These are phyloP conservation scores for Muraenolepis orangiensis DNA, from an alignment of 2,797 vertebrate genomes.

Conservation along the genomic window DNA sequence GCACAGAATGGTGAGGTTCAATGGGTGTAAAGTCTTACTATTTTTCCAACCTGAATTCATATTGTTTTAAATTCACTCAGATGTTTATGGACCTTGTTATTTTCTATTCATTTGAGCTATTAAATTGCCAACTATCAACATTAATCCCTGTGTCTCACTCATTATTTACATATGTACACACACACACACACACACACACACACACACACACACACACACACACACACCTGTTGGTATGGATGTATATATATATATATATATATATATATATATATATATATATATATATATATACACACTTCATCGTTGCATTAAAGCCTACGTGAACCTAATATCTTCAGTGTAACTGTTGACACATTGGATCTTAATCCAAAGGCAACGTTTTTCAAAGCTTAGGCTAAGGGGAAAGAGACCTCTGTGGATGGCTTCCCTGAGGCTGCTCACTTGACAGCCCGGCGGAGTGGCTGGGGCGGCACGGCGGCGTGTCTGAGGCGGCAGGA, in stretches of 20 bases:
- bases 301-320: too few species aligned
- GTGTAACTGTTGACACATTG: too few species aligned
- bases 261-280: too few species aligned
- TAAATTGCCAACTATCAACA: slow-evolving; percentile 75
- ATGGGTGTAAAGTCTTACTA: slow-evolving; percentile 40
- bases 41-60: slow-evolving; percentile 43
- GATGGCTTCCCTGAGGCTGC: neutral
- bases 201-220: neutral
- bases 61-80: slow-evolving; percentile 55
- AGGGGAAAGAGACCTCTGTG: neutral
- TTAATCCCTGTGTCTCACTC: slow-evolving; percentile 31
- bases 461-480: slow-evolving; percentile 15
- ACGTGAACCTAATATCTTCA: too few species aligned
- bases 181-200: slow-evolving; percentile 10
- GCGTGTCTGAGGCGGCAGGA: slow-evolving; percentile 17
- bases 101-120: slow-evolving; percentile 69
- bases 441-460: neutral
- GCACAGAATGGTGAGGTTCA: slow-evolving; percentile 34
- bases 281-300: too few species aligned
- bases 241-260: too few species aligned
- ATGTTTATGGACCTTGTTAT: slow-evolving; percentile 59
- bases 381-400: neutral
- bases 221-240: too few species aligned
- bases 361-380: neutral
- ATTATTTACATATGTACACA: slow-evolving; percentile 14